These are phyloP conservation scores for Aricia artaxerxes DNA, from an alignment of 2,888 invertebrate species.

Conservation along the genomic window DNA sequence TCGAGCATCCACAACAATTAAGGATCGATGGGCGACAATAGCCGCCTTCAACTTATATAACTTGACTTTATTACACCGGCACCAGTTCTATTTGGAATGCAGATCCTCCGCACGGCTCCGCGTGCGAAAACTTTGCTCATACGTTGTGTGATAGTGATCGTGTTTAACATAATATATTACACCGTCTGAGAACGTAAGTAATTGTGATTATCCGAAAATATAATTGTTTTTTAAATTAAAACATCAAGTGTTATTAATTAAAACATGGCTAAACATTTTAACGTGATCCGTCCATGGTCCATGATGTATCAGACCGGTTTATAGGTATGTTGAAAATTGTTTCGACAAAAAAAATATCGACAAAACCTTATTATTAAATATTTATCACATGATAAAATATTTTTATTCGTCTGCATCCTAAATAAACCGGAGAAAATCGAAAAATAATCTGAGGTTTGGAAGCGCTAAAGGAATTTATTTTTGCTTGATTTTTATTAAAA, in stretches of 20 bases:
- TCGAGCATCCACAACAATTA: slow-evolving; percentile 25
- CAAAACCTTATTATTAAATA: background rate
- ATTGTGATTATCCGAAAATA: background rate
- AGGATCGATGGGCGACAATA: slow-evolving; percentile 20
- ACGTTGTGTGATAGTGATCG: slow-evolving; percentile 1
- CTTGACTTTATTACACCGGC: slow-evolving; percentile 19
- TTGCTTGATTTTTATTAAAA: too few species aligned
- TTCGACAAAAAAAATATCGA: background rate
- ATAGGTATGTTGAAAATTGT: background rate
- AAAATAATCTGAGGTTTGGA: too few species aligned
- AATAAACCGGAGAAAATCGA: too few species aligned
- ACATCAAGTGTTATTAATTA: background rate
- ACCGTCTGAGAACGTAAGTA: background rate
- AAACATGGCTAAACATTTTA: background rate
- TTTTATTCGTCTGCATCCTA: too few species aligned
- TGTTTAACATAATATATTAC: background rate
- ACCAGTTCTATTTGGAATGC: slow-evolving; percentile 25
- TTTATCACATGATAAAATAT: too few species aligned
- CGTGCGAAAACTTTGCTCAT: background rate
- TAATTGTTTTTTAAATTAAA: background rate
- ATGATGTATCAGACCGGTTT: background rate
- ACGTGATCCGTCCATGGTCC: background rate
- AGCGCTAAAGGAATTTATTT: too few species aligned
- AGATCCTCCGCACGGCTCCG: slow-evolving; percentile 20
- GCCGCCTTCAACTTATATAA: slow-evolving; percentile 26